Conservation (phyloP, 2,113 vertebrate genomes). For the Narcine bancroftii region DNA sequence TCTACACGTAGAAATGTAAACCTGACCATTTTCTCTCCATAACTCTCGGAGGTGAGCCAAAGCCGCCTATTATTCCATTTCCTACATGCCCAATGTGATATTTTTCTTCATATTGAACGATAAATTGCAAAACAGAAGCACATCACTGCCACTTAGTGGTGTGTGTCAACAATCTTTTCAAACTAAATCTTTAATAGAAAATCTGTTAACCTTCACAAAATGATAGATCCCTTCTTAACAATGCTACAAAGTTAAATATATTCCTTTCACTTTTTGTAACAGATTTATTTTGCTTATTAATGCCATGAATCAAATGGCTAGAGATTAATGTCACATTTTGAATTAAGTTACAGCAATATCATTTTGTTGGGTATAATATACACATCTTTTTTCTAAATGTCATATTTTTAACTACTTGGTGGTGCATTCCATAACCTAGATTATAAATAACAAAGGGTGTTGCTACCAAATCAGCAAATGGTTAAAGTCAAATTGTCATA, state of each 20-base stretch:
- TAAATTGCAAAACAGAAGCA: neutral
- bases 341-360: neutral
- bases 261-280: neutral
- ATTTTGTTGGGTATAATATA: neutral
- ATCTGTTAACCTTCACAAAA: slow-evolving; percentile 4
- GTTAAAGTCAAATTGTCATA: neutral
- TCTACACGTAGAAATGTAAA: neutral
- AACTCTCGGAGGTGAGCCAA: neutral
- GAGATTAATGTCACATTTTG: neutral
- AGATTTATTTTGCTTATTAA: slow-evolving; percentile 24
- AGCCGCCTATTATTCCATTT: neutral
- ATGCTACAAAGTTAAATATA: neutral
- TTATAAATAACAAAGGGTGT: neutral
- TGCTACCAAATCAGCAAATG: neutral
- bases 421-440: neutral
- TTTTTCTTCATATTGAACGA: neutral
- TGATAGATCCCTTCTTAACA: slow-evolving; percentile 19
- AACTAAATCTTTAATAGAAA: neutral
- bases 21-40: neutral
- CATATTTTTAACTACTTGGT: neutral
- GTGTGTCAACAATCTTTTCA: neutral
- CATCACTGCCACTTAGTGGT: neutral
- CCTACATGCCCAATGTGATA: neutral
- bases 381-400: neutral
- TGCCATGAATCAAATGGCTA: neutral